Conservation (phyloP, 2,888 invertebrate species). For the Lasius platythorax region DNA sequence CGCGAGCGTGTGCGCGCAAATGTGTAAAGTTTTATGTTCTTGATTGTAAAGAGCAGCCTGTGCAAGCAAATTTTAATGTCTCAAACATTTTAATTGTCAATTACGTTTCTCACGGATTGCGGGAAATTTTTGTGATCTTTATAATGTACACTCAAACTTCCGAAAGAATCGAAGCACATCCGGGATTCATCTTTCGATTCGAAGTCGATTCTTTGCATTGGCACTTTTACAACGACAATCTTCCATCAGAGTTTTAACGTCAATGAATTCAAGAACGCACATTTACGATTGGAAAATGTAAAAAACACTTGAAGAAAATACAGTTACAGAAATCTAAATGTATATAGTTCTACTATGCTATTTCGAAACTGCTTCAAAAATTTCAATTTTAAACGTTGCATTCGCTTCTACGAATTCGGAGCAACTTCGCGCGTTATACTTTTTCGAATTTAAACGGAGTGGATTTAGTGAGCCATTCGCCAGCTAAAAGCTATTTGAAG, state of each 20-base stretch:
- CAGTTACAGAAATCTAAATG: slow-evolving; percentile 29
- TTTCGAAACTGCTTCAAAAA: slow-evolving; percentile 38
- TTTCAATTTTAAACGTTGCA: slow-evolving; percentile 14
- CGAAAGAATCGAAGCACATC: not conserved
- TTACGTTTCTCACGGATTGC: not conserved
- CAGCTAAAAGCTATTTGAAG: slow-evolving; percentile 34
- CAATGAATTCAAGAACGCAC: not conserved
- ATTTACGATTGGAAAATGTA: not conserved
- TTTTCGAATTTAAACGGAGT: slow-evolving; percentile 48
- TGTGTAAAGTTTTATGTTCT: slow-evolving; percentile 5
- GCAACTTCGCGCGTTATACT: slow-evolving; percentile 39
- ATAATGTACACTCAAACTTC: not conserved
- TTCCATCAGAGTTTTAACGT: not conserved
- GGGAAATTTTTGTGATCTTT: not conserved
- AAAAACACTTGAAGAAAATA: slow-evolving; percentile 5
- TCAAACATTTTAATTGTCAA: slow-evolving; percentile 37
- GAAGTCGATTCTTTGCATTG: not conserved
- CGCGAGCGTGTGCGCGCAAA: not conserved
- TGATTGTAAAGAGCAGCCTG: slow-evolving; percentile 1
- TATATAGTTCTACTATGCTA: not conserved
- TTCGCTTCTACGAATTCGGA: not conserved
- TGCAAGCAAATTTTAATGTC: slow-evolving; percentile 36
- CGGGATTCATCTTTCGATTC: not conserved
- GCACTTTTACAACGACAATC: not conserved
- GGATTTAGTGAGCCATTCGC: slow-evolving; percentile 33